Evolutionary conservation across 2,888 invertebrate species (phyloP).

Genomic region (Parasteatoda lunata): DNA sequence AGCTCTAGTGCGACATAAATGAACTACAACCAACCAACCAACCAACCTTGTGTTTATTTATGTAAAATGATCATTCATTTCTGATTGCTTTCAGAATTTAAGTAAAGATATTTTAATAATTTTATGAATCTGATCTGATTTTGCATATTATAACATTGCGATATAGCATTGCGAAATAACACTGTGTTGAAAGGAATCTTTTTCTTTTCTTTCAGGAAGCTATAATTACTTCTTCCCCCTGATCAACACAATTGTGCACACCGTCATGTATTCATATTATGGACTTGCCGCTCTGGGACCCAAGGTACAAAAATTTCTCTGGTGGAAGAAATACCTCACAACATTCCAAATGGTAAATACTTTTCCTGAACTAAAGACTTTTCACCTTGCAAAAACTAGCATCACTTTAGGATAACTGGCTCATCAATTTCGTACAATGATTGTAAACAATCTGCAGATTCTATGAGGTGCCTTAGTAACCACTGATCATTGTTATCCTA

Average conservation of each 20-base stretch:
- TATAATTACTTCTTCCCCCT: conserved; percentile 76
- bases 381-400: too few species aligned
- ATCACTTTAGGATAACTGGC: too few species aligned
- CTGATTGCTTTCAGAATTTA: too few species aligned
- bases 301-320: conserved; percentile 75
- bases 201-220: conserved; percentile 74
- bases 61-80: too few species aligned
- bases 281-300: conserved; percentile 75
- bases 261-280: conserved; percentile 76
- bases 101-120: too few species aligned
- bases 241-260: conserved; percentile 75
- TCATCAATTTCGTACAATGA: too few species aligned
- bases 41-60: too few species aligned
- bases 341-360: conserved; percentile 75
- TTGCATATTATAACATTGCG: not conserved
- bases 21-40: too few species aligned
- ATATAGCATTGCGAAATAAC: not conserved
- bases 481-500: too few species aligned
- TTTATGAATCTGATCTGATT: not conserved
- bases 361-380: not conserved
- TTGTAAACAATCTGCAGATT: too few species aligned
- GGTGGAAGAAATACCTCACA: conserved; percentile 76
- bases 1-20: too few species aligned
- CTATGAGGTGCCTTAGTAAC: too few species aligned
- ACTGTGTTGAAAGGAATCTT: not conserved